phyloP scores from a whole-genome alignment of 2,888 invertebrate species.

The Melinaea marsaeus region DNA sequence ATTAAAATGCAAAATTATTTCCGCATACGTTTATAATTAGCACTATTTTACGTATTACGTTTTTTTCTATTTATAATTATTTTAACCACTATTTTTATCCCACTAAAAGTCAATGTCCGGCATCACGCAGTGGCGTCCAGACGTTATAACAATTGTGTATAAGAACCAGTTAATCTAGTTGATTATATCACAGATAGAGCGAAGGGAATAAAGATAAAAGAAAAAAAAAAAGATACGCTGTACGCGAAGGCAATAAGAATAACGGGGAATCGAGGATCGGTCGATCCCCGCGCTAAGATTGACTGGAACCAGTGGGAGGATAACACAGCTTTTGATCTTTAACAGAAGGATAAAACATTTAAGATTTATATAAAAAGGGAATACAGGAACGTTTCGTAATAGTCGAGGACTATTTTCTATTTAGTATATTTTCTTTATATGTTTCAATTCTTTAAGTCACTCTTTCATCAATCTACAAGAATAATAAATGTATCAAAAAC shows the following conservation, averaged over 20 bases:
- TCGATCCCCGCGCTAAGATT: constrained; percentile 32
- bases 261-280: constrained; percentile 63
- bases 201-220: constrained; percentile 54
- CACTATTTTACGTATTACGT: not conserved
- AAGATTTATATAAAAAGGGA: too few relatives aligned
- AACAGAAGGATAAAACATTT: not conserved
- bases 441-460: too few relatives aligned
- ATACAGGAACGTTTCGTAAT: too few relatives aligned
- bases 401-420: too few relatives aligned
- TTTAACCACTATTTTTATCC: not conserved
- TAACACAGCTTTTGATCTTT: not conserved
- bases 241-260: constrained; percentile 59
- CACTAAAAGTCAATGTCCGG: constrained; percentile 6
- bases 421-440: too few relatives aligned
- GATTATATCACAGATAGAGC: constrained; percentile 40
- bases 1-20: not conserved
- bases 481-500: too few relatives aligned
- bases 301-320: constrained; percentile 16
- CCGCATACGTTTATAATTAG: not conserved
- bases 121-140: constrained; percentile 10
- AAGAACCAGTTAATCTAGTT: constrained; percentile 36
- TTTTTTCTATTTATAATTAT: not conserved
- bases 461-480: too few relatives aligned
- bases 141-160: constrained; percentile 17
- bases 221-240: constrained; percentile 31